Conservation (phyloP, 2,888 invertebrate genomes). For the Papilio protenor region DNA sequence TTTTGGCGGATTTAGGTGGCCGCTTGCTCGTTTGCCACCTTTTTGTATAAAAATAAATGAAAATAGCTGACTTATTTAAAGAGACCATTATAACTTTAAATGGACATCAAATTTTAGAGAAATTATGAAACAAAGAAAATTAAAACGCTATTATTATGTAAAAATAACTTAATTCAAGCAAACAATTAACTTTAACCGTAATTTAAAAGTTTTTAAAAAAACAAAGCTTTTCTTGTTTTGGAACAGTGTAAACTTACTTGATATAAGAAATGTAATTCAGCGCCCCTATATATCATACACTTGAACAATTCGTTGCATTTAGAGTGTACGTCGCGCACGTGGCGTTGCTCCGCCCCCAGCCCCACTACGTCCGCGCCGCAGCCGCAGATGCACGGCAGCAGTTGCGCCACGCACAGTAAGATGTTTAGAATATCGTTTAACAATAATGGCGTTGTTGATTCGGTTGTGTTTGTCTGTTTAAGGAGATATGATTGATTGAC, state of each 20-base stretch:
- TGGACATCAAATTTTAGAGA: too few relatives aligned
- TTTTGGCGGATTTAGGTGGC: too few relatives aligned
- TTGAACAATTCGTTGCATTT: constrained; percentile 92
- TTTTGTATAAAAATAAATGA: too few relatives aligned
- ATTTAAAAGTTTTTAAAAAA: too few relatives aligned
- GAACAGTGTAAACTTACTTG: constrained; percentile 83
- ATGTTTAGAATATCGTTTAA: constrained; percentile 91
- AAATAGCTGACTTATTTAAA: too few relatives aligned
- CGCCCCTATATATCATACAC: constrained; percentile 89
- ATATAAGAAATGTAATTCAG: constrained; percentile 89
- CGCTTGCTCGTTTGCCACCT: too few relatives aligned
- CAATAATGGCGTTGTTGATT: constrained; percentile 81
- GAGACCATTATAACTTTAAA: too few relatives aligned
- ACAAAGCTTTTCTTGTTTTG: too few relatives aligned
- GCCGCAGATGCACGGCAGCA: constrained; percentile 88
- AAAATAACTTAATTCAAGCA: too few relatives aligned
- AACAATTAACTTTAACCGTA: too few relatives aligned
- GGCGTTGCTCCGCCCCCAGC: constrained; percentile 80
- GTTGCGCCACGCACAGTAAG: constrained; percentile 89
- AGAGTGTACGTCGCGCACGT: constrained; percentile 91
- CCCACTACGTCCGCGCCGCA: constrained; percentile 86
- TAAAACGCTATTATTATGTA: too few relatives aligned
- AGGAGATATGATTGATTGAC: not conserved
- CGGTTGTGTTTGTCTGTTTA: constrained; percentile 86
- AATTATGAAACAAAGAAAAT: too few relatives aligned